A percentile compares a stretch with the other conserved stretches of the same genome.
phyloP scores from a whole-genome alignment of 1,140 invertebrate species.

The Orussus abietinus region DNA sequence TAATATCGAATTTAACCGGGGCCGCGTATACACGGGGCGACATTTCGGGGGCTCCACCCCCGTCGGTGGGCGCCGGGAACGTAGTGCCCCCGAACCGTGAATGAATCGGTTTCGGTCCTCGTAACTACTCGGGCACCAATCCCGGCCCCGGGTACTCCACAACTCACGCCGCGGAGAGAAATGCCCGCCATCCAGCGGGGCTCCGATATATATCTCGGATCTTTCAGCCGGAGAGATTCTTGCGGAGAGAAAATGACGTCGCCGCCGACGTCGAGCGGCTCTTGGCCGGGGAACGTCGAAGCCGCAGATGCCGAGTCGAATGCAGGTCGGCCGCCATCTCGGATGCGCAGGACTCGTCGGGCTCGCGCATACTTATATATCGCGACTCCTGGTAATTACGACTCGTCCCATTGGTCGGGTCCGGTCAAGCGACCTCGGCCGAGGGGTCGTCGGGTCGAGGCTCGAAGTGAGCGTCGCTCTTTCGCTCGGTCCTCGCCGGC shows the following conservation, averaged over 20 bases:
- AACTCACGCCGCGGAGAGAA: constrained; percentile 4
- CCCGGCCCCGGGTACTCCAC: not conserved
- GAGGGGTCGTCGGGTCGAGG: too few species aligned
- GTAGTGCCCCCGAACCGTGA: constrained; percentile 18
- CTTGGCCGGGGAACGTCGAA: too few species aligned
- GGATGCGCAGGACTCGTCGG: not conserved
- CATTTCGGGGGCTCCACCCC: too few species aligned
- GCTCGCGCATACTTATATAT: constrained; percentile 7
- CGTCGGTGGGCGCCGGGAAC: constrained; percentile 28
- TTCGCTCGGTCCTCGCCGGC: not conserved
- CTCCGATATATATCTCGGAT: too few species aligned
- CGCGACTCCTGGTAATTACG: not conserved
- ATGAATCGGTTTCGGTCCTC: constrained; percentile 10
- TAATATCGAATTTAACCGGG: too few species aligned
- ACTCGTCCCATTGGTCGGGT: not conserved
- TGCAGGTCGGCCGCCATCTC: not conserved
- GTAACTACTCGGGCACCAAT: constrained; percentile 1
- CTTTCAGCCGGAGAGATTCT: too few species aligned
- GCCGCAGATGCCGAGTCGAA: not conserved
- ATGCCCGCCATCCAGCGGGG: too few species aligned
- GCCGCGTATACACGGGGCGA: too few species aligned
- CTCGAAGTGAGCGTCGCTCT: not conserved
- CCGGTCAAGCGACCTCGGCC: not conserved
- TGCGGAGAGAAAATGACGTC: too few species aligned
- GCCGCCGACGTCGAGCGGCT: too few species aligned